A percentile compares a stretch with the other conserved stretches of the same genome.
These are phyloP conservation scores for Tor tambroides DNA, from an alignment of 2,113 vertebrate species.

Conservation along the genomic window DNA sequence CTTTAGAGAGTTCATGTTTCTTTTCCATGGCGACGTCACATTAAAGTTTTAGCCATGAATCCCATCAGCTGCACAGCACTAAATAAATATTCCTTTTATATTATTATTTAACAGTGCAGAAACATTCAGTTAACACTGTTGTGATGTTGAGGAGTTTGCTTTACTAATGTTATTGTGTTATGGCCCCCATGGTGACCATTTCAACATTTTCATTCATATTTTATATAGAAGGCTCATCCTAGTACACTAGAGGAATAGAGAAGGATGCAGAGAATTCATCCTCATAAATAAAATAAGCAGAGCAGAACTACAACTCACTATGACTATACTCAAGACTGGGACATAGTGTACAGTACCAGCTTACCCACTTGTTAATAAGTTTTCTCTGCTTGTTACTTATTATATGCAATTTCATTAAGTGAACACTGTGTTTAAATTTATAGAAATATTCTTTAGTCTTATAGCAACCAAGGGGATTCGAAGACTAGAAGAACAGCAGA, in stretches of 20 bases:
- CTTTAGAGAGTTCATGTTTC: neutral
- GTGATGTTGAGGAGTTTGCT: neutral
- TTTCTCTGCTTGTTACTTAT: neutral
- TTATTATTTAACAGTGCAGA: neutral
- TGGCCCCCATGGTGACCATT: neutral
- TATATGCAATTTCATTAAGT: neutral
- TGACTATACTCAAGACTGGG: neutral
- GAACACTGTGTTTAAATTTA: neutral
- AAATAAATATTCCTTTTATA: neutral
- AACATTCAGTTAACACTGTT: neutral
- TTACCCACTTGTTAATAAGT: neutral
- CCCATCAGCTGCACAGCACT: neutral
- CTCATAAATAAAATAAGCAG: slow-evolving; percentile 25
- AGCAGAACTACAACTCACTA: neutral
- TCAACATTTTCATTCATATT: slow-evolving; percentile 4
- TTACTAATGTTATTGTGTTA: neutral
- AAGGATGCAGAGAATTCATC: neutral
- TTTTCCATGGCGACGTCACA: neutral
- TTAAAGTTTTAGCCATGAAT: neutral
- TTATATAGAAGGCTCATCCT: neutral
- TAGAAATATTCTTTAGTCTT: neutral
- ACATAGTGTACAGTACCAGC: slow-evolving; percentile 13
- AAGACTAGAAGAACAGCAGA: neutral
- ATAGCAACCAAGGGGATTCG: neutral
- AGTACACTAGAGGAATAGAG: neutral